Evolutionary conservation across 53 echinoderm and acorn worm genomes (phyloP).

Genomic region (Crossaster papposus): DNA sequence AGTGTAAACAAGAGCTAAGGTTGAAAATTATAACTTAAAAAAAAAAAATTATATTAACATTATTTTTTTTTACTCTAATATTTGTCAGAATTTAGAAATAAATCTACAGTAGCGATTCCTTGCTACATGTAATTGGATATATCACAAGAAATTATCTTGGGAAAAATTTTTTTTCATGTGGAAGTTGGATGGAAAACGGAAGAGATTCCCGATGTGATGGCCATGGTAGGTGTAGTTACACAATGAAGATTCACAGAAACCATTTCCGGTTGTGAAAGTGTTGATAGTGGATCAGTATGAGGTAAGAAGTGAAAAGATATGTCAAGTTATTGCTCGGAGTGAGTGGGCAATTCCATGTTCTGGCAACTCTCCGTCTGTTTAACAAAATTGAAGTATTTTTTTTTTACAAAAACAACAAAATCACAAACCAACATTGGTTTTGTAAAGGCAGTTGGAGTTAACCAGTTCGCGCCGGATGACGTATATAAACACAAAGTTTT

Average conservation of each 20-base stretch:
- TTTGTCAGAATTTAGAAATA: neutral
- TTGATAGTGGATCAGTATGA: neutral
- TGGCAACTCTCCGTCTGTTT: neutral
- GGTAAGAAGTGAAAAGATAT: neutral
- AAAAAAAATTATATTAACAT: no score
- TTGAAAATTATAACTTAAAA: no score
- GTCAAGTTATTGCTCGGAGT: constrained; percentile 1
- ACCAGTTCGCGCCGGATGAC: no score
- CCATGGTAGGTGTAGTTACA: neutral
- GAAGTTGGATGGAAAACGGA: neutral
- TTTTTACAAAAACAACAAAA: no score
- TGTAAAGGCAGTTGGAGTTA: neutral
- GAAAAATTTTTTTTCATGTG: neutral
- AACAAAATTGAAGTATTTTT: no score
- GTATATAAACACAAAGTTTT: no score
- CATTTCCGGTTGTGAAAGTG: neutral
- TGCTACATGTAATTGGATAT: neutral
- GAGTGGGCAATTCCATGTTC: constrained; percentile 6
- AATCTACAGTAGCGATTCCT: neutral
- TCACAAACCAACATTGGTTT: neutral
- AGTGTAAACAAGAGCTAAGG: no score
- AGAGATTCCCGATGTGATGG: neutral
- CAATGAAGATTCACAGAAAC: neutral
- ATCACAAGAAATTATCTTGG: neutral
- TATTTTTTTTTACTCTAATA: no score